These are phyloP conservation scores for Philereme transversata DNA, from an alignment of 2,888 invertebrate species.

Conservation along the genomic window DNA sequence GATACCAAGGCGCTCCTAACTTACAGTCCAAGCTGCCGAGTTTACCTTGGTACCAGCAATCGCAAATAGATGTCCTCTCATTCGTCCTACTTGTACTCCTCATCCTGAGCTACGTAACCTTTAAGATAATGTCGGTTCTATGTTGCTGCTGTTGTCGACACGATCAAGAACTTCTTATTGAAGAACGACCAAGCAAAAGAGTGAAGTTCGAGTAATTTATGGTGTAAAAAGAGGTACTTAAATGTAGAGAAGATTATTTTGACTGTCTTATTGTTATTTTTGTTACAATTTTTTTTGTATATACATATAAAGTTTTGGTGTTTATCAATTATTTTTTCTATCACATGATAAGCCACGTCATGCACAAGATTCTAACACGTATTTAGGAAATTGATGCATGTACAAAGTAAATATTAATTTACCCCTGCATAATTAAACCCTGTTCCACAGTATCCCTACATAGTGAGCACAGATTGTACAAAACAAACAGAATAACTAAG, in stretches of 20 bases:
- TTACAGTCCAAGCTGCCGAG: constrained; percentile 63
- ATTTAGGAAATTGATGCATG: too few species aligned
- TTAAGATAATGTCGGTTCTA: constrained; percentile 62
- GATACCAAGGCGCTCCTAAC: constrained; percentile 72
- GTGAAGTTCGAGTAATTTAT: constrained; percentile 70
- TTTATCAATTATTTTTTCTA: not conserved
- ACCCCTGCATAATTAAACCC: too few species aligned
- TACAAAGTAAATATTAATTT: too few species aligned
- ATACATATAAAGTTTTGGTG: not conserved
- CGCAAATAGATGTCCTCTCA: constrained; percentile 71
- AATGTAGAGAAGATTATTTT: not conserved
- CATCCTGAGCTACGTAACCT: constrained; percentile 59
- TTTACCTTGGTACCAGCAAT: constrained; percentile 67
- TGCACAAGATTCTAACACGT: too few species aligned
- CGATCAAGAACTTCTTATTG: constrained; percentile 47
- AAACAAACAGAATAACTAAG: too few species aligned
- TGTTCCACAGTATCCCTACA: too few species aligned
- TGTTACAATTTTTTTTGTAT: not conserved
- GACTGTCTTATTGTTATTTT: constrained; percentile 4
- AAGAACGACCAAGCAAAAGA: constrained; percentile 64
- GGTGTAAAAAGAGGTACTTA: not conserved
- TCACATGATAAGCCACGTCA: too few species aligned
- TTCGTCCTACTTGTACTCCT: constrained; percentile 66
- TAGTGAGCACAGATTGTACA: too few species aligned
- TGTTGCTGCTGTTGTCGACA: constrained; percentile 68